Evolutionary conservation across 2,888 invertebrate species (phyloP), one percentile per base, ranked within the genome.

Genomic region (Incurvaria masculella): DNA sequence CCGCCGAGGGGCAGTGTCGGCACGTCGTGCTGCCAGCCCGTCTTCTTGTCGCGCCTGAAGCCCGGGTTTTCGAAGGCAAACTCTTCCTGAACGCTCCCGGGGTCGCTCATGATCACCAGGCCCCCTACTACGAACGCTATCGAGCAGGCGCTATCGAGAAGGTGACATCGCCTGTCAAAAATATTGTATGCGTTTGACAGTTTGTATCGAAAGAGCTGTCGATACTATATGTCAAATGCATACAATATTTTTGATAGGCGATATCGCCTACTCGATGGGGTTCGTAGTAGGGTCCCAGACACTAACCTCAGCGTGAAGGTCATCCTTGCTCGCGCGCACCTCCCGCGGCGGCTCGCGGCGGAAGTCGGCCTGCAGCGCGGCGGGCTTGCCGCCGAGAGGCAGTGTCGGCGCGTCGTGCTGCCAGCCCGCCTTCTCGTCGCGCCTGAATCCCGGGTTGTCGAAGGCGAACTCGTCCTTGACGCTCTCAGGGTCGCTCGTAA

Each of bases 21-120:
- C 0, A 76, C 78, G 44, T 75, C 75, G 46, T 75, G 69, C 53
- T 72, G 70, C 78, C 78, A 78, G 44, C 65, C 65, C 18, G 61
- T 62, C n/a, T 21, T 21, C 1, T 69, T 59, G 27, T 21, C 47
- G 1, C 69, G 59, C 42, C 85, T 82, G 78, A 89, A 90, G 49
- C 89, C 88, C 17, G 88, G 88, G 74, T 90, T 90, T 69, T 90
- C 90, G 66, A 89, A 90, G 1, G 89, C 89, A 64, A 85, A 90
- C 57, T 88, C 86, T 56, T 84, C 85, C 55, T 86, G 87, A 14
- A 87, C 87, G 47, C 84, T 86, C 61, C 89, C 89, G 0, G 88
- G 87, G 63, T 89, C 89, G 21, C 86, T 86, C 53, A 86, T 83
- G 63, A 89, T 76, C 23, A 89, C 87, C 51, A 88, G 70, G 59